These are phyloP conservation scores for Galaxea fascicularis DNA, from an alignment of 92 coral and sea anemone genomes.

Conservation along the genomic window DNA sequence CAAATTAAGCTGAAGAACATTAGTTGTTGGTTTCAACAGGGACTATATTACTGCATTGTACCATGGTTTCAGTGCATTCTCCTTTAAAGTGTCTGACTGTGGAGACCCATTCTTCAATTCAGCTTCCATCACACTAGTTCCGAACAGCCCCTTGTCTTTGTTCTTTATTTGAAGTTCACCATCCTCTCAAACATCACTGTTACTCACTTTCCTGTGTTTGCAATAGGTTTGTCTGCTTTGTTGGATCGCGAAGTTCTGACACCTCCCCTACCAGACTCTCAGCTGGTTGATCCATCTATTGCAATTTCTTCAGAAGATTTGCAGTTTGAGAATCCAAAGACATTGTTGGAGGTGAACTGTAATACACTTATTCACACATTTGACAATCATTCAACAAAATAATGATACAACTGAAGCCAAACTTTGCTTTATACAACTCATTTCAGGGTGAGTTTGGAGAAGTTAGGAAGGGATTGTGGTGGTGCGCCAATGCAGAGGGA, in stretches of 20 bases:
- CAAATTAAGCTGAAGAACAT: too few species aligned
- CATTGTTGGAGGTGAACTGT: conserved; percentile 7
- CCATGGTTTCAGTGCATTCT: too few species aligned
- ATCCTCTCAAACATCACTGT: neutral
- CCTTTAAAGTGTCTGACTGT: too few species aligned
- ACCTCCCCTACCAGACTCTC: conserved; percentile 80
- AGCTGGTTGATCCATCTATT: conserved; percentile 42
- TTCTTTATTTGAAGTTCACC: too few species aligned
- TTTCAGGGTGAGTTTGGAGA: conserved; percentile 86
- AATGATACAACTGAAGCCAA: neutral
- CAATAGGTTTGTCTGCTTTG: conserved; percentile 81
- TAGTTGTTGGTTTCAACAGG: too few species aligned
- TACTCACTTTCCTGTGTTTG: neutral
- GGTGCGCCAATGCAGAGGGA: conserved; percentile 34
- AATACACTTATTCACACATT: too few species aligned
- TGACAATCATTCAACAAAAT: too few species aligned
- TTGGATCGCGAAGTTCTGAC: conserved; percentile 73
- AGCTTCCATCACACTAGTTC: too few species aligned
- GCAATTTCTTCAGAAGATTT: conserved; percentile 13
- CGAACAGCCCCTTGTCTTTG: too few species aligned
- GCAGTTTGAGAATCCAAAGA: neutral
- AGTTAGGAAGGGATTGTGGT: conserved; percentile 59
- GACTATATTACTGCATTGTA: too few species aligned
- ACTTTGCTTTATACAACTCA: neutral
- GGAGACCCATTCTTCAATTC: too few species aligned